A percentile compares a stretch with the other conserved stretches of the same genome.
Conservation (phyloP, 2,797 vertebrate species). For the Sebastes jordani region DNA sequence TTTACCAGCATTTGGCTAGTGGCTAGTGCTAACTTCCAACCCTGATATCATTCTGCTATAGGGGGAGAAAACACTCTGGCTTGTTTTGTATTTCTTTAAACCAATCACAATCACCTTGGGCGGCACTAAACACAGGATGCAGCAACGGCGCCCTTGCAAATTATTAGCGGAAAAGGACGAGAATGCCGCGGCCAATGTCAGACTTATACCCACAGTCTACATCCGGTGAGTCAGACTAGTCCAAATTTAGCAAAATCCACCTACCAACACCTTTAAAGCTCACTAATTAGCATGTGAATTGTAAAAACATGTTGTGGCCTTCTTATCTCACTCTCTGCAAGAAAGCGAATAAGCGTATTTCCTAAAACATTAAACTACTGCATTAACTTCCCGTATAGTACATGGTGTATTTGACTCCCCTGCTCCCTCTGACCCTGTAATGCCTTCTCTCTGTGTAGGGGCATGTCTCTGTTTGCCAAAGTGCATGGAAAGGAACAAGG, state of each 20-base stretch:
- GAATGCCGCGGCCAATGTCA: no score
- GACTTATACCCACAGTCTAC: no score
- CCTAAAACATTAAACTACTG: neutral
- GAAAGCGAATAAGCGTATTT: neutral
- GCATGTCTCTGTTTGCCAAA: constrained; percentile 31
- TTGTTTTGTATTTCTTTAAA: neutral
- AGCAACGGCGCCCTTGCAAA: neutral
- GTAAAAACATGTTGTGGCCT: neutral
- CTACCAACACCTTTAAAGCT: neutral
- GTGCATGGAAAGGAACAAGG: constrained; percentile 31
- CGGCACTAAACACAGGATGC: no score
- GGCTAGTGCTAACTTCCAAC: no score
- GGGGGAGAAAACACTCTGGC: neutral
- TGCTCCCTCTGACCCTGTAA: neutral
- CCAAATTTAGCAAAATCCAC: no score
- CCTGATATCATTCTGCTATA: neutral
- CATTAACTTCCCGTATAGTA: neutral
- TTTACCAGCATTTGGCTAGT: no score
- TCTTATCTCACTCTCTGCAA: neutral
- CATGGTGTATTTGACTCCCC: neutral
- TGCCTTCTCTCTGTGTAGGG: constrained; percentile 31
- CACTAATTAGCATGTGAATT: neutral
- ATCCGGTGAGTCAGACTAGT: no score
- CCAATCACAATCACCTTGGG: rapidly evolving
- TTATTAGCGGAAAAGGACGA: neutral